Evolutionary conservation across 2,113 vertebrate species (phyloP).

Genomic region (Muntiacus muntjak): DNA sequence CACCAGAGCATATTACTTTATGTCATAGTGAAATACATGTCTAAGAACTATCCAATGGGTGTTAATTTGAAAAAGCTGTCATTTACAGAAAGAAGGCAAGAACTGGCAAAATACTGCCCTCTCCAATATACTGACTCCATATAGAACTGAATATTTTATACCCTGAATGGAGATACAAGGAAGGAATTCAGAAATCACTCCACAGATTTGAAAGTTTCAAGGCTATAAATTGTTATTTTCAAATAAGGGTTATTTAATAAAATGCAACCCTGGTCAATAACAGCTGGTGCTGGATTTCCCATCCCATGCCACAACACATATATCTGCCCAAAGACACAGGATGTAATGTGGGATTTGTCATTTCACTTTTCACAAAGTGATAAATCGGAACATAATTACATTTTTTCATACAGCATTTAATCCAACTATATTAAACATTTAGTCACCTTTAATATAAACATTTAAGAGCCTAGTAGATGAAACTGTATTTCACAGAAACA

Average conservation of each 20-base stretch:
- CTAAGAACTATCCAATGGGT: background rate
- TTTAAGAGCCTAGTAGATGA: constrained; percentile 57
- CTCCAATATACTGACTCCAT: constrained; percentile 46
- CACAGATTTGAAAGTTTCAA: constrained; percentile 72
- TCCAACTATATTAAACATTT: constrained; percentile 43
- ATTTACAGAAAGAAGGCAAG: constrained; percentile 27
- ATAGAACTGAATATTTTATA: constrained; percentile 34
- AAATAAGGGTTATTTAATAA: constrained; percentile 68
- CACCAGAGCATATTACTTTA: background rate
- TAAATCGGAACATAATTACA: constrained; percentile 33
- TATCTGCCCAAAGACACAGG: constrained; percentile 33
- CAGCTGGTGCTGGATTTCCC: constrained; percentile 43
- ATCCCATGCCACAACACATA: constrained; percentile 9
- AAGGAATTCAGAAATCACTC: constrained; percentile 65
- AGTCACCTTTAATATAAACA: constrained; percentile 54
- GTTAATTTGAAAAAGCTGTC: constrained; percentile 18
- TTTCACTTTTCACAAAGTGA: constrained; percentile 55
- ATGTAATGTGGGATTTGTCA: constrained; percentile 37
- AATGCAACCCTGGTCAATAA: constrained; percentile 28
- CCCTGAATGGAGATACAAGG: constrained; percentile 62
- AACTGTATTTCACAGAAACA: constrained; percentile 53
- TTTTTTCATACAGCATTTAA: constrained; percentile 44
- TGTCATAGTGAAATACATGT: background rate
- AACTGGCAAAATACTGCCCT: constrained; percentile 34
- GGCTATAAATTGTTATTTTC: constrained; percentile 63